Conservation (phyloP, 64 coral and sea anemone species). For the Montipora efflorescens region DNA sequence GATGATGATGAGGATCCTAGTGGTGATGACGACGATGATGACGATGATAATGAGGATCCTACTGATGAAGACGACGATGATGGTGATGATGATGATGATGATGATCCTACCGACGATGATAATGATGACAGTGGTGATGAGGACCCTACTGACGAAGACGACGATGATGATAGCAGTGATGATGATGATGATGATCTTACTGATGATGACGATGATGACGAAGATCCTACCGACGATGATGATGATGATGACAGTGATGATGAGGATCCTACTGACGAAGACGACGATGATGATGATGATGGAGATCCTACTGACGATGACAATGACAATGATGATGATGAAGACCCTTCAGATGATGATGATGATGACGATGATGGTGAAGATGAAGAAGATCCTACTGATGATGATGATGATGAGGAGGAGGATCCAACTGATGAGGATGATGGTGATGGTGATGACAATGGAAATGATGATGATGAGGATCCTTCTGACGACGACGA, state of each 20-base stretch:
- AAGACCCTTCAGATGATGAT: background rate
- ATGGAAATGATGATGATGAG: background rate
- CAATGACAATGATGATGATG: background rate
- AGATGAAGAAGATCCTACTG: background rate
- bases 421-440: background rate
- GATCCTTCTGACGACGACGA: background rate
- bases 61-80: too few relatives aligned
- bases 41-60: background rate
- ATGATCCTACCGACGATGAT: background rate
- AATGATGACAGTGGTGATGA: too few relatives aligned
- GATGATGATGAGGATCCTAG: background rate
- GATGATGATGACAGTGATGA: background rate
- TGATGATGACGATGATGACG: background rate
- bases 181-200: too few relatives aligned
- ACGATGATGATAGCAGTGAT: too few relatives aligned
- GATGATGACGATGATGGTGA: background rate
- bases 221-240: background rate
- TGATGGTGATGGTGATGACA: background rate
- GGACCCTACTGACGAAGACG: too few relatives aligned
- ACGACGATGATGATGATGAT: background rate
- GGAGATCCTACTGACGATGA: background rate
- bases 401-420: background rate
- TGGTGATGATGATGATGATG: background rate
- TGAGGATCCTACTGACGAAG: background rate
- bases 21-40: background rate